Evolutionary conservation across 2,797 vertebrate genomes (phyloP).

Genomic region (Delichon dasypus): DNA sequence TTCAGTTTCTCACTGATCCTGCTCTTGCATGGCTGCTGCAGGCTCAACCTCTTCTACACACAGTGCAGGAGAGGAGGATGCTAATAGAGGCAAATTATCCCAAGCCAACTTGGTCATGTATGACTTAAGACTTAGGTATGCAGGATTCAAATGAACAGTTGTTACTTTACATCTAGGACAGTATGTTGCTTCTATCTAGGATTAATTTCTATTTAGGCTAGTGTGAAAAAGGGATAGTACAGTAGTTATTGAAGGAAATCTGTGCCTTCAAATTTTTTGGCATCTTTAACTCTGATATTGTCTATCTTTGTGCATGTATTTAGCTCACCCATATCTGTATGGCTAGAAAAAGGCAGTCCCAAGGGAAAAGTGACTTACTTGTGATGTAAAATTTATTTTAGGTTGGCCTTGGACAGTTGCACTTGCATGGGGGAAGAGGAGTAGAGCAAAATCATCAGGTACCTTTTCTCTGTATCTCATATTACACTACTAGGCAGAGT

Average conservation of each 20-base stretch:
- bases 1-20: not conserved
- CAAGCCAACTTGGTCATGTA: not conserved
- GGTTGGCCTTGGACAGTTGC: constrained; percentile 95
- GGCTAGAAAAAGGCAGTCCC: not conserved
- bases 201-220: not conserved
- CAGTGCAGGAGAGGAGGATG: not conserved
- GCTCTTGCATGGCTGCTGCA: not conserved
- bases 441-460: constrained; percentile 99
- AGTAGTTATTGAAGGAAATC: not conserved
- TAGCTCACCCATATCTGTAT: not conserved
- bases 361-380: not conserved
- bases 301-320: not conserved
- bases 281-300: not conserved
- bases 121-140: not conserved
- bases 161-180: not conserved
- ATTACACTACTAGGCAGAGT: not conserved
- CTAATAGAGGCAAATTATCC: not conserved
- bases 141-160: not conserved
- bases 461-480: not conserved
- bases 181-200: not conserved
- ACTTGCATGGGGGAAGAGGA: constrained; percentile 94
- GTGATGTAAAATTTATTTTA: constrained; percentile 51
- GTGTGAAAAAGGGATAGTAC: not conserved
- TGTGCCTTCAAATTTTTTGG: not conserved
- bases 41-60: not conserved